Evolutionary conservation across 2,888 invertebrate genomes (phyloP), one percentile per base, ranked within the genome.

Genomic region (Orthosia gothica): DNA sequence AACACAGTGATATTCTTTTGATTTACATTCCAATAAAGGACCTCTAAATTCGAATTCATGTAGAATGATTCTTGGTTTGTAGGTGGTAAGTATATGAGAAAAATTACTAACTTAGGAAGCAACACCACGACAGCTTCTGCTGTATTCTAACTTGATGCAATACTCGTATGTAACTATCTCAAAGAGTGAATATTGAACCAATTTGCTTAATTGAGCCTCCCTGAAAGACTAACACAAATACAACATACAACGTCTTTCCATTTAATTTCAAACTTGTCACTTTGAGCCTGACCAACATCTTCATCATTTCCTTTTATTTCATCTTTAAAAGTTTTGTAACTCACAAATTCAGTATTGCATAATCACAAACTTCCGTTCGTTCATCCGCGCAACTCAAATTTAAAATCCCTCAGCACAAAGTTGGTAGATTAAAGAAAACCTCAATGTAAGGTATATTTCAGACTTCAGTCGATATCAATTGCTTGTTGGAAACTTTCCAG

Each of bases 401-500:
- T 68, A 57, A 76, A 71, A 70, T 59, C 15, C 72, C 26, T 23
- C 13, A 13, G 50, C n/a, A 64, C 57, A 64, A 64, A 70, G 70
- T 74, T 58, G 72, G 59, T 61, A 68, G 80, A 87, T 85, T 83
- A 87, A 73, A 81, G 71, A 66, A 81, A 85, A 80, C 47, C 73
- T 55, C 55, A 54, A 66, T 62, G 71, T 70, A 70, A 80, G 70
- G 77, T 76, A 82, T 76, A 78, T 83, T 79, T 85, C 69, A 79
- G 74, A 76, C 74, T 79, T 80, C 70, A 79, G 74, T 80, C 78
- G 70, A 75, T 81, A 89, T 87, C 86, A 84, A 87, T 89, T 82
- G 82, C 85, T 71, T 40, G 82, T 84, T 89, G 88, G 89, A 89
- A 83, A 71, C 55, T 80, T 74, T 88, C 90, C 89, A 89, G 83